phyloP scores from a whole-genome alignment of 2,113 vertebrate genomes.

The Cichladusa arquata region DNA sequence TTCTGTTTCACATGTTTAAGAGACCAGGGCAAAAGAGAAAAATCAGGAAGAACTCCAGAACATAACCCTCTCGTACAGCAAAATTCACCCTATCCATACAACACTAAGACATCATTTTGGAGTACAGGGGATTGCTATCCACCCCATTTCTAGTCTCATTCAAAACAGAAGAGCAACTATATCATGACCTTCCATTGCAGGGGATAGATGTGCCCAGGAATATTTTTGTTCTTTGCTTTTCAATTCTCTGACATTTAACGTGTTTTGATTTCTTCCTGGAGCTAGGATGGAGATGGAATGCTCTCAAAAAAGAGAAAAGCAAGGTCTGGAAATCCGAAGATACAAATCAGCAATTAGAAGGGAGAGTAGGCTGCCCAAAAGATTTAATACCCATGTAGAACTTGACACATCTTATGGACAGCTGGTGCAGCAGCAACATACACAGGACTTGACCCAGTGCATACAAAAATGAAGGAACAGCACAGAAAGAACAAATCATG shows the following conservation, averaged over 20 bases:
- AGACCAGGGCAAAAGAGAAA: neutral
- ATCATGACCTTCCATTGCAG: neutral
- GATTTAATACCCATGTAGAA: neutral
- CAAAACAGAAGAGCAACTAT: neutral
- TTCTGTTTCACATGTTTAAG: neutral
- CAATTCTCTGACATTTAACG: neutral
- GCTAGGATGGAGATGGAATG: neutral
- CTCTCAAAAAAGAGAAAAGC: neutral
- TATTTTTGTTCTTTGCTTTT: neutral
- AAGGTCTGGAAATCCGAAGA: neutral
- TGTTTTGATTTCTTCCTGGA: neutral
- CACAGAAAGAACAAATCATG: neutral
- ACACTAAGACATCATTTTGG: neutral
- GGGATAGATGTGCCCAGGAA: neutral
- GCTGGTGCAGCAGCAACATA: neutral
- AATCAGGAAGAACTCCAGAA: neutral
- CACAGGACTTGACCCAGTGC: neutral
- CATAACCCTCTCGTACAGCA: too few species aligned
- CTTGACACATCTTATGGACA: rapidly evolving
- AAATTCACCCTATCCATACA: neutral
- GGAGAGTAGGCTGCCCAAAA: neutral
- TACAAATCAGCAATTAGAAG: neutral
- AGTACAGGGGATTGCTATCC: neutral
- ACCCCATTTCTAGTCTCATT: neutral
- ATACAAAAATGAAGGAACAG: neutral